Conservation (phyloP, 2,888 invertebrate genomes). For the Cybosia mesomella region DNA sequence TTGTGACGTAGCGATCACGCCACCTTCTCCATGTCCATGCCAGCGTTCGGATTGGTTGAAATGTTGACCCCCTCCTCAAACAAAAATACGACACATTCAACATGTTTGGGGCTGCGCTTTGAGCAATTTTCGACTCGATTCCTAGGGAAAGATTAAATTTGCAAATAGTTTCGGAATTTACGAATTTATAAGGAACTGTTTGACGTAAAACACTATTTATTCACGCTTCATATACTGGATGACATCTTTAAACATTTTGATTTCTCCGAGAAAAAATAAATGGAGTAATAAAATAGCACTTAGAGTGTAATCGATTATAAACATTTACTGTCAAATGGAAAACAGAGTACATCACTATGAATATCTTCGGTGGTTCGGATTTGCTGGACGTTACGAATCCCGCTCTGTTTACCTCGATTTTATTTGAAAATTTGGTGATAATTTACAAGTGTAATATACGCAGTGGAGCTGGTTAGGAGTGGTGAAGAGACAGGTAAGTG, state of each 20-base stretch:
- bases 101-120: slow-evolving; percentile 66
- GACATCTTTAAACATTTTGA: neutral
- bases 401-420: slow-evolving; percentile 79
- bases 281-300: neutral
- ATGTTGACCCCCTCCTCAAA: slow-evolving; percentile 60
- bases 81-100: slow-evolving; percentile 75
- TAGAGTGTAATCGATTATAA: slow-evolving; percentile 24
- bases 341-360: slow-evolving; percentile 51
- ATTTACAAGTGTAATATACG: slow-evolving; percentile 78
- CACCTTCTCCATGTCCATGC: slow-evolving; percentile 76
- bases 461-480: slow-evolving; percentile 58
- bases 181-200: neutral
- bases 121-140: slow-evolving; percentile 39
- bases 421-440: slow-evolving; percentile 79
- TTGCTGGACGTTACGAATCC: slow-evolving; percentile 62
- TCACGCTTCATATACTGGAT: neutral
- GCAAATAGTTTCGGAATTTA: neutral
- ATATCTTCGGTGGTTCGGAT: slow-evolving; percentile 55
- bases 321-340: slow-evolving; percentile 40
- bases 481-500: slow-evolving; percentile 61
- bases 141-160: neutral
- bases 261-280: neutral
- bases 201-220: neutral
- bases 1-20: slow-evolving; percentile 84
- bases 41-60: slow-evolving; percentile 72